Evolutionary conservation across 2,797 vertebrate species (phyloP), one percentile per base, ranked within the genome.

Genomic region (Poeciliopsis paucimaculata): DNA sequence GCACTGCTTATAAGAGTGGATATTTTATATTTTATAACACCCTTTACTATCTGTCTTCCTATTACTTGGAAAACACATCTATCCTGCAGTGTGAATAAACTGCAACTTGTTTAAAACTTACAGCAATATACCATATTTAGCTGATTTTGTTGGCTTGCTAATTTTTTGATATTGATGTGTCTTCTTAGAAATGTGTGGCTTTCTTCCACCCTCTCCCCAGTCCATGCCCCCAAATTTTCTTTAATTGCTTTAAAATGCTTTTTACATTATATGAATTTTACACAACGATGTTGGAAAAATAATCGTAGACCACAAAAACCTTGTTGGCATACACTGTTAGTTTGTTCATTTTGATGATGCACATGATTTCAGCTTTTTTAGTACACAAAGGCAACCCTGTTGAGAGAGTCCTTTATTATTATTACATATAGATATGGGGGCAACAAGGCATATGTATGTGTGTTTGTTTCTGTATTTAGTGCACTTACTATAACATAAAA

Each of bases 31-130:
- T 94, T 94, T 91, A 93, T 93, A 89, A 93, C 93, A 87, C 93
- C 93, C 94, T 95, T 93, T 94, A 94, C 94, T 93, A 94, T 95
- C 92, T 90, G 95, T 96, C 95, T 96, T 96, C 96, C 95, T 95
- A 94, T 86, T 87, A 93, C 94, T 90, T 95, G 94, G 91, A 90
- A 83, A 91, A 93, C 93, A 95, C 93, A 94, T 94, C 91, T 95
- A 93, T 93, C 93, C 94, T 86, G 89, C 93, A 90, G 93, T 94
- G 90, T 93, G 91, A 89, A 92, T 92, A 90, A 86, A 93, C 90
- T 94, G 94, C 93, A 92, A 91, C 87, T 89, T 93, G 85, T 93
- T 94, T 95, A 91, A 88, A 95, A 89, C 95, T 90, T 93, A 95
- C 93, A 95, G 95, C 95, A 96, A 96, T 96, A 96, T 92, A 94